These are phyloP conservation scores for Sapajus apella DNA, from an alignment of 2,113 vertebrate species.

Conservation along the genomic window DNA sequence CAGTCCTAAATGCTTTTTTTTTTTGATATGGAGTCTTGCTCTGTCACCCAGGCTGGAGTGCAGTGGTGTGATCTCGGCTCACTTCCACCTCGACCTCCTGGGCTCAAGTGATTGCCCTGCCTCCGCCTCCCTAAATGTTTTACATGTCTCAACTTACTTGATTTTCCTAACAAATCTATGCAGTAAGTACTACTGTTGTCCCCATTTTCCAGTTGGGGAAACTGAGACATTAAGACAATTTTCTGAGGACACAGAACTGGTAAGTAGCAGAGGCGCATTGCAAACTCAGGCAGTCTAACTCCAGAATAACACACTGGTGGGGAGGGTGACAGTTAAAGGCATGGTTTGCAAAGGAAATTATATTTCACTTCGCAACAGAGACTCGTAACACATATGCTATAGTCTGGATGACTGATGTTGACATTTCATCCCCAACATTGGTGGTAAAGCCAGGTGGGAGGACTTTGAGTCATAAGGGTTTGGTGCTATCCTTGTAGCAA, in stretches of 20 bases:
- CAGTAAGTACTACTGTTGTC: not conserved
- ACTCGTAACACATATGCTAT: not conserved
- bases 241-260: not conserved
- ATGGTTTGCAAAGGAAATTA: not conserved
- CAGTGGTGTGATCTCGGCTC: no score
- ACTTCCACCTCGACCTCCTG: no score
- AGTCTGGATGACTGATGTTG: not conserved
- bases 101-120: no score
- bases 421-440: not conserved
- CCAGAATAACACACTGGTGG: not conserved
- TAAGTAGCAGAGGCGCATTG: not conserved
- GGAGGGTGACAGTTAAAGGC: not conserved
- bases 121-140: not conserved
- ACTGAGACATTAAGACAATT: not conserved
- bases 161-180: not conserved
- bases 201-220: not conserved
- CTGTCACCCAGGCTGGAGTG: no score
- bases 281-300: not conserved
- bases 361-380: not conserved
- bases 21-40: no score
- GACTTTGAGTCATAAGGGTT: not conserved
- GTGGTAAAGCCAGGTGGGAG: not conserved
- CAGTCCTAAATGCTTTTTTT: not conserved
- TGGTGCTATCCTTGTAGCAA: not conserved
- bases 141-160: not conserved